Percentiles rank a stretch among this genome's conserved stretches.
Conservation (phyloP, 2,113 vertebrate genomes). For the Colinus virginianus region DNA sequence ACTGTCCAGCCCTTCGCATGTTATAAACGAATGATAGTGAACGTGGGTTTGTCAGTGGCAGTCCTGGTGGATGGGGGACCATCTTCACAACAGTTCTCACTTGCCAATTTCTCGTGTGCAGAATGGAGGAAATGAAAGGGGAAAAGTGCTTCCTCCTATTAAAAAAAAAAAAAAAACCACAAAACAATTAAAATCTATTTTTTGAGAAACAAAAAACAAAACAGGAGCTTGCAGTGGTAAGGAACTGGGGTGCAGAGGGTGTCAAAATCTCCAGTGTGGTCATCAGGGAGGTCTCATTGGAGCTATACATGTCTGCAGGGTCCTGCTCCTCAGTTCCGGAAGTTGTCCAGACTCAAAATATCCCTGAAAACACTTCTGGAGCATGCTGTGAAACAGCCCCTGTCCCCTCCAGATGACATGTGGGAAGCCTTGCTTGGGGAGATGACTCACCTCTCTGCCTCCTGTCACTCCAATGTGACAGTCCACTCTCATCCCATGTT, state of each 20-base stretch:
- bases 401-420: accelerated
- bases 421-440: background rate
- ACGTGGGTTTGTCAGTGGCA: background rate
- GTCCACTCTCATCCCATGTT: background rate
- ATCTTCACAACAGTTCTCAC: background rate
- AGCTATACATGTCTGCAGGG: accelerated
- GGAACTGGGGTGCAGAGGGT: background rate
- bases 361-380: background rate
- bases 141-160: background rate
- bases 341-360: background rate
- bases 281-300: accelerated
- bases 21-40: accelerated
- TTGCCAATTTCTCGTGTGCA: too few relatives aligned
- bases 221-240: background rate
- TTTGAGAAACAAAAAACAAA: background rate
- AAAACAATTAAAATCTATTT: background rate
- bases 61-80: background rate
- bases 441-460: background rate
- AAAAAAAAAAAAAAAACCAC: background rate
- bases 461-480: accelerated
- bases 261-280: accelerated
- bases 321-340: background rate
- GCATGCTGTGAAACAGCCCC: background rate
- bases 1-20: background rate
- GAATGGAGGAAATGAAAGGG: background rate